Base-by-base conservation (phyloP, 2,888 invertebrate species). In the Notocelia uddmanniana region DNA sequence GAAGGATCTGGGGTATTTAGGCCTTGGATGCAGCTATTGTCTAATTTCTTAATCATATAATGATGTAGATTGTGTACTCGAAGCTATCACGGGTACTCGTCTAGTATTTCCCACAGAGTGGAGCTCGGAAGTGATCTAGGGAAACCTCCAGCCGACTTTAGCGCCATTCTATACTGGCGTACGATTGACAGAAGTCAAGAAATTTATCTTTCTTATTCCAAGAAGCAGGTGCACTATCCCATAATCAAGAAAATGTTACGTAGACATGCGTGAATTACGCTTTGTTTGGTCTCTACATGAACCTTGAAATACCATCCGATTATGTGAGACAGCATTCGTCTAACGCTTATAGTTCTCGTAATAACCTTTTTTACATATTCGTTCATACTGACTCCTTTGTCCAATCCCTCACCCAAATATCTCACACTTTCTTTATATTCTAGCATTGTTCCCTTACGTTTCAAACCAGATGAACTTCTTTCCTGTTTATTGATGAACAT, bases 171-270 rank as follows among this genome's bases (percentile, higher is more conserved):
- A 31, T 31, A 31, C 31, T 31, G 31, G 9, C 31, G 3, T 31
- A 8, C 31, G 31, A 31, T 31, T 31, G 31, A 31, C 31, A 31
- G 31, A 31, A 31, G 31, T n/a, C n/a, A n/a, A n/a, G n/a, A n/a
- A n/a, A 31, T 31, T 31, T 9, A 9, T 31, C 31, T 31, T 31
- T 8, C 31, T 31, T 31, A 31, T 31, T 31, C 31, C 9, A 31
- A 9, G 31, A 1, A 31, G 31, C 1, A 31, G 9, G n/a, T 19
- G 66, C 41, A n/a, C n/a, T n/a, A n/a, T n/a, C 60, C 74, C 74
- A 10, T 77, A 74, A 21, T 75, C 74, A 23, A 77, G 52, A 8
- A 75, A 34, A 13, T 72, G 74, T 18, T n/a, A n/a, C 75, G 58
- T 6, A 76, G 50, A 34, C 74, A 76, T 15, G 74, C 67, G 55